Evolutionary conservation across 2,797 vertebrate species (phyloP).

Genomic region (Pachyuromys duprasi): DNA sequence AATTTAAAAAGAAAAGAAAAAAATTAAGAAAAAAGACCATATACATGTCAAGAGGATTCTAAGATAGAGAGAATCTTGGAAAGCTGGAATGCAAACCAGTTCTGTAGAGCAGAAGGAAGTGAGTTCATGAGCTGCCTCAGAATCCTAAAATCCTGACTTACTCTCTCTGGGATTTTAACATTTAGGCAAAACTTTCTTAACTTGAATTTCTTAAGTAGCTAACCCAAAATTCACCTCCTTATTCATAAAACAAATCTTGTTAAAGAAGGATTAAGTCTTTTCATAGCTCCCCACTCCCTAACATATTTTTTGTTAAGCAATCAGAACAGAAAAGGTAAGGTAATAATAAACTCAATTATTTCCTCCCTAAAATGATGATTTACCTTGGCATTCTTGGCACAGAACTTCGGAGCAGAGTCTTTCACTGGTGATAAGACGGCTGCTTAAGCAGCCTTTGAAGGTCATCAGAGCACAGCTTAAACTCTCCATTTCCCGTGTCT

Average conservation of each 20-base stretch:
- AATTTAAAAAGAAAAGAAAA: too few relatives aligned
- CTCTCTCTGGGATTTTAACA: neutral
- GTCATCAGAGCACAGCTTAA: neutral
- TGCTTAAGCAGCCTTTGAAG: neutral
- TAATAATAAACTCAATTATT: neutral
- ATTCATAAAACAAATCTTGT: constrained; percentile 4
- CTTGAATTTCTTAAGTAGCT: constrained; percentile 38
- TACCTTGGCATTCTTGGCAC: neutral
- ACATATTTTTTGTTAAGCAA: constrained; percentile 29
- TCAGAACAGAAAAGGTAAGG: constrained; percentile 49
- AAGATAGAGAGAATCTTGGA: neutral
- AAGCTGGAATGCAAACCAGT: neutral
- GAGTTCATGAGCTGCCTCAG: neutral
- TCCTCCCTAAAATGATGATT: constrained; percentile 39
- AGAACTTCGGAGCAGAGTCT: neutral
- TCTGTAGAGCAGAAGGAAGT: neutral
- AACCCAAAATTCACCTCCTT: neutral
- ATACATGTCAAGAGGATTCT: neutral
- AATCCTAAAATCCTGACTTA: neutral
- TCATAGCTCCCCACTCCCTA: neutral
- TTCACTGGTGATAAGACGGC: neutral
- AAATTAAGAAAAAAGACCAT: neutral
- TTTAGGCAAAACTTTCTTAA: neutral
- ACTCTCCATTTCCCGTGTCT: neutral
- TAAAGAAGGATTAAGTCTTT: constrained; percentile 37